These are phyloP conservation scores for Drosophila arizonae DNA, from an alignment of 1,140 invertebrate genomes.

Conservation along the genomic window DNA sequence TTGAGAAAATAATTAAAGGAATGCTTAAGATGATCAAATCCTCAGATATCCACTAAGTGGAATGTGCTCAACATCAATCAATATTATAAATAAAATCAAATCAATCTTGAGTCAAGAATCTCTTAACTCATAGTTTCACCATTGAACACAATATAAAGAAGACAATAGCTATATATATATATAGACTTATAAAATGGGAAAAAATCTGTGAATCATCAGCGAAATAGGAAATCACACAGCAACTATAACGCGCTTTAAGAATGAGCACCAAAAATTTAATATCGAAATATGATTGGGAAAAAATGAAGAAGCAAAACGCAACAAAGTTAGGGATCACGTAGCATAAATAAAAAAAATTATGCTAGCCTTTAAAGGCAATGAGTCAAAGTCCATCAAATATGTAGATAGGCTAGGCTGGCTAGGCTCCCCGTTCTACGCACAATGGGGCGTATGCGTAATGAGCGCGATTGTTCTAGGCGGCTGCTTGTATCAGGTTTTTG, in stretches of 20 bases:
- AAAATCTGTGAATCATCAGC: constrained; percentile 49
- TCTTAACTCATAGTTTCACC: constrained; percentile 45
- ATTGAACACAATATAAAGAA: constrained; percentile 28
- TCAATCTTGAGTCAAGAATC: constrained; percentile 36
- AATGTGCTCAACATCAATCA: no score
- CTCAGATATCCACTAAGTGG: no score
- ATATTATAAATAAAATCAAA: no score
- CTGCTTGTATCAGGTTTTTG: constrained; percentile 1
- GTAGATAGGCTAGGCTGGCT: constrained; percentile 1
- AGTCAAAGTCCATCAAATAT: constrained; percentile 23
- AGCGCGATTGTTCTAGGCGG: constrained; percentile 25
- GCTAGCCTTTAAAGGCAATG: constrained; percentile 60
- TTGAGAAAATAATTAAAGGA: no score
- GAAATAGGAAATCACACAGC: constrained; percentile 48
- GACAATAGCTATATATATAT: constrained; percentile 10
- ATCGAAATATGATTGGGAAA: constrained; percentile 1
- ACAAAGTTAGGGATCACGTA: constrained; percentile 51
- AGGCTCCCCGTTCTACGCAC: neutral
- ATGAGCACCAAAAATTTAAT: constrained; percentile 40
- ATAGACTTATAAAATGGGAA: neutral
- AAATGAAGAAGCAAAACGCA: neutral
- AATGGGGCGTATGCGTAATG: constrained; percentile 18
- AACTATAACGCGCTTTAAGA: constrained; percentile 36
- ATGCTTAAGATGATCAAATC: no score
- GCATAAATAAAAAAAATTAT: constrained; percentile 65